Percentiles rank a stretch among this genome's conserved stretches.
phyloP scores from a whole-genome alignment of 2,888 invertebrate species.

The Cephus rjabovi region DNA sequence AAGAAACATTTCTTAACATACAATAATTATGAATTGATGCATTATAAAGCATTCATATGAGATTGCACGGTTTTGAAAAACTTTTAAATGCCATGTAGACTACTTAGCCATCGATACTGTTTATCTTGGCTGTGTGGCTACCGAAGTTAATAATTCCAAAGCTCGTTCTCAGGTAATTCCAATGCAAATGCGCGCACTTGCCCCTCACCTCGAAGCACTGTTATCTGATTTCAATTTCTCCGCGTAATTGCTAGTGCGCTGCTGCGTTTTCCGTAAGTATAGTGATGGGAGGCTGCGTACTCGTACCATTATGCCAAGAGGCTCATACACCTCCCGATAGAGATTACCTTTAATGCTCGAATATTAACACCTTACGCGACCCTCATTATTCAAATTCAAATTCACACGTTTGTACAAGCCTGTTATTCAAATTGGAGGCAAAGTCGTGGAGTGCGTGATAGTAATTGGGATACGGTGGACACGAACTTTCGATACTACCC shows the following conservation, averaged over 20 bases:
- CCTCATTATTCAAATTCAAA: conserved; percentile 43
- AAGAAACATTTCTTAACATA: background rate
- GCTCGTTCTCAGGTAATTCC: conserved; percentile 31
- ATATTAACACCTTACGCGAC: conserved; percentile 40
- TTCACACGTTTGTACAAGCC: conserved; percentile 36
- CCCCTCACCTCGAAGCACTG: conserved; percentile 37
- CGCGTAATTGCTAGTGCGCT: conserved; percentile 37
- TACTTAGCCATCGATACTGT: background rate
- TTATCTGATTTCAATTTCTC: conserved; percentile 59
- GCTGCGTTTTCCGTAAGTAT: conserved; percentile 36
- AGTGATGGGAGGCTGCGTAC: conserved; percentile 27
- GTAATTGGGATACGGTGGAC: conserved; percentile 3
- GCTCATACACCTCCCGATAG: conserved; percentile 20
- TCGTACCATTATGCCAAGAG: conserved; percentile 16
- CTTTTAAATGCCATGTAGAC: background rate
- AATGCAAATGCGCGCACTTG: conserved; percentile 39
- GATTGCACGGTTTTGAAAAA: background rate
- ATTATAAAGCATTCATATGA: background rate
- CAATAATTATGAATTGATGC: background rate
- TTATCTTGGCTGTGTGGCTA: background rate
- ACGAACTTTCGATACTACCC: background rate
- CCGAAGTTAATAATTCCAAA: background rate
- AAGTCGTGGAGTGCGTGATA: conserved; percentile 7
- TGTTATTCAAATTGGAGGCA: conserved; percentile 10
- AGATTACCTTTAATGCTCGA: conserved; percentile 35